Evolutionary conservation across 2,888 invertebrate species (phyloP).

Genomic region (Tridacna gigas): DNA sequence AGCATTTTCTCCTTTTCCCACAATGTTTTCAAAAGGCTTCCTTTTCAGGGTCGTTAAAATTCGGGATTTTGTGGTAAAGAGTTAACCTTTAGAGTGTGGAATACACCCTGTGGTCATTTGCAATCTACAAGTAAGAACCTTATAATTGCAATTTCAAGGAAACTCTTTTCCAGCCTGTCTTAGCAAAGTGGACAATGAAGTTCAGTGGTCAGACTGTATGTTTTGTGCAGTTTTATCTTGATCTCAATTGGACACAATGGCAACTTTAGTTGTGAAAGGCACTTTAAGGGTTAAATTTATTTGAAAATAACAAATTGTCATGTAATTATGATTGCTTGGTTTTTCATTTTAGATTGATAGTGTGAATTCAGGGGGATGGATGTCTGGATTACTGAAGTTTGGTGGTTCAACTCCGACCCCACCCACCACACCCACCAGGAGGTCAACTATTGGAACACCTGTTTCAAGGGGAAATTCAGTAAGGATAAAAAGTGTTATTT

Average conservation of each 20-base stretch:
- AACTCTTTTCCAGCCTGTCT: no score
- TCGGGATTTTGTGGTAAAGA: no score
- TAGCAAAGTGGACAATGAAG: no score
- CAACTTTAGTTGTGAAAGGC: neutral
- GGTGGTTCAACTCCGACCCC: constrained; percentile 63
- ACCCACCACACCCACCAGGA: constrained; percentile 67
- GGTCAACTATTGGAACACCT: constrained; percentile 55
- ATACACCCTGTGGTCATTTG: no score
- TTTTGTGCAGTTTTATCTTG: no score
- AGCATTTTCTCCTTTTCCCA: constrained; percentile 1
- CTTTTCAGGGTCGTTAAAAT: no score
- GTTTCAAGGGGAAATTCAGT: constrained; percentile 27
- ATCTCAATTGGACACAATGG: no score
- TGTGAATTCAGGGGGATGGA: constrained; percentile 63
- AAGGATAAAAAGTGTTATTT: neutral
- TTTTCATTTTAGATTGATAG: constrained; percentile 62
- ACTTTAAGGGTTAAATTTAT: neutral
- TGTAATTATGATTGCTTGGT: neutral
- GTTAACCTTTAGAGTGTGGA: no score
- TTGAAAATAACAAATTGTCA: neutral
- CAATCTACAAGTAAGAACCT: no score
- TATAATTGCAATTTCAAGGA: no score
- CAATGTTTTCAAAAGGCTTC: neutral
- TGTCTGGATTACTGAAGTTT: constrained; percentile 73
- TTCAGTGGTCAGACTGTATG: no score